Evolutionary conservation across 2,113 vertebrate species (phyloP).

Genomic region (Sinosuthora webbiana): DNA sequence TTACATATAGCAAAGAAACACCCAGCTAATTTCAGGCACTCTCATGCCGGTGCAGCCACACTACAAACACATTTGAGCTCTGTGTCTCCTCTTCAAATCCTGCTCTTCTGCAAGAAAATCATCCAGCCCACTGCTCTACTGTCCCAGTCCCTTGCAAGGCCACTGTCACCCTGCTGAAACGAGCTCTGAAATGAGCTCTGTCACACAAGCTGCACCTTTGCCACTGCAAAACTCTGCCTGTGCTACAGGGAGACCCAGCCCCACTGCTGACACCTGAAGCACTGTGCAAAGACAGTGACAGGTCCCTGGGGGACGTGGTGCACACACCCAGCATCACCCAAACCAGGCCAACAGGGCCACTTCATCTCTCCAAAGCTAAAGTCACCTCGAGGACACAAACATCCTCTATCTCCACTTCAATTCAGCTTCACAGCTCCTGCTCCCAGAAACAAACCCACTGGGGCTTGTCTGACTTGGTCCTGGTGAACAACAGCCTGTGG

Average conservation of each 20-base stretch:
- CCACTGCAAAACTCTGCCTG: not conserved
- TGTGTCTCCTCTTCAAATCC: not conserved
- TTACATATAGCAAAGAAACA: not conserved
- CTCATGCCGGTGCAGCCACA: not conserved
- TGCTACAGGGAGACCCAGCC: not conserved
- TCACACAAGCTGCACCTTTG: accelerated
- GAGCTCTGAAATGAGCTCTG: not conserved
- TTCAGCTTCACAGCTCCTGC: not conserved
- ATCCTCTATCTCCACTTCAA: not conserved
- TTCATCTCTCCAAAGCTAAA: not conserved
- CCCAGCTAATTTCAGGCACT: not conserved
- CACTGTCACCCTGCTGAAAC: accelerated
- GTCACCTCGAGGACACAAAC: not conserved
- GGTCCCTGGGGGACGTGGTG: not conserved
- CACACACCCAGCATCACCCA: not conserved
- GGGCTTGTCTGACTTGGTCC: not conserved
- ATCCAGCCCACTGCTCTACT: accelerated
- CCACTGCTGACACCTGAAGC: not conserved
- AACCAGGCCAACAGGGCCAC: not conserved
- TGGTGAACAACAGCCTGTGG: not conserved
- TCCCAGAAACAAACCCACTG: not conserved
- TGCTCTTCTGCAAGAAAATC: not conserved
- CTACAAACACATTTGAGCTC: accelerated
- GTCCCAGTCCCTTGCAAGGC: not conserved
- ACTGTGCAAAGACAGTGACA: not conserved